Evolutionary conservation across 2,888 invertebrate genomes (phyloP), one percentile per base, ranked within the genome.

Genomic region (Apotomis betuletana): DNA sequence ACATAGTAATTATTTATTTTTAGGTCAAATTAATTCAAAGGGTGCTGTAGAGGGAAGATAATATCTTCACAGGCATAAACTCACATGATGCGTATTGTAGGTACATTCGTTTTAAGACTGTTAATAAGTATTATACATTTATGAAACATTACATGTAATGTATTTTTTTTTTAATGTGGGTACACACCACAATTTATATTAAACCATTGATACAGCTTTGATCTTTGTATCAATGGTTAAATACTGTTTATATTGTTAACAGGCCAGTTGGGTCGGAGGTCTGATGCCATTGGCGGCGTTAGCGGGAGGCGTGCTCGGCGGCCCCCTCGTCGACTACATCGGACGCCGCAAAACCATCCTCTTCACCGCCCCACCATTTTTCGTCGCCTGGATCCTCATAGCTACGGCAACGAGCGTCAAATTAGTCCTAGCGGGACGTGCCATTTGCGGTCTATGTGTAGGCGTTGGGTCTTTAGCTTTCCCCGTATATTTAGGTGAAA

Each of bases 401-500:
- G 96, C 96, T 5, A 95, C 96, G 67, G 97, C 98, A 27, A 92
- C 90, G 54, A 94, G 96, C 77, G 94, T 97, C 38, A 92, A 94
- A 75, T 95, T 96, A 92, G 94, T 99, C 52, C 94, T 97, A 75
- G 90, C 94, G 36, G 98, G 98, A 9, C 95, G 99, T 75, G 95
- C 96, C 0, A 87, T 99, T 72, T 96, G 97, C 74, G 99, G 99
- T 8, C 94, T 97, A 79, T 97, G 98, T 85, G 97, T 97, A 51
- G 98, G 98, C 15, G 94, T 98, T 70, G 96, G 97, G 0, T 98
- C 98, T 0, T 94, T 99, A 3, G 96, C 97, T 27, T 94, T 97
- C 77, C 98, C 99, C 0, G 97, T 99, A 1, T 99, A 99, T 86
- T 94, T 99, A 54, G 98, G 98, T 6, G 99, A 99, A 92, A 97